Base-by-base conservation (phyloP, 2,888 invertebrate genomes). In the Drosophila engyochracea region DNA sequence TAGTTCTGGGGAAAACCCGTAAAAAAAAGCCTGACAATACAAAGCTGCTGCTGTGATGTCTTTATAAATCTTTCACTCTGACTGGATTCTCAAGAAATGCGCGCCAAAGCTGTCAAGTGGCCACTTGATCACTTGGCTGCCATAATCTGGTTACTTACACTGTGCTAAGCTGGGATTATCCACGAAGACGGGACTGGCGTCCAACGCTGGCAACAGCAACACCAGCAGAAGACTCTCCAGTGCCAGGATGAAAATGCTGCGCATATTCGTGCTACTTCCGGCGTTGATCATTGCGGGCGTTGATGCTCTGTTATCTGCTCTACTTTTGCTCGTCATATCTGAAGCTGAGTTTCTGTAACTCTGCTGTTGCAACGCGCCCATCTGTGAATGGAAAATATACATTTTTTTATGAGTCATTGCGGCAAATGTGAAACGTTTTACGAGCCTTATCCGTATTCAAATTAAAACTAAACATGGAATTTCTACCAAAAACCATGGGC, bases 131-230 rank as follows among this genome's bases (percentile, higher is more conserved):
- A 52, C 9, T 51, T 55, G 35, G 41, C 51, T 59, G 22, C 78
- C 52, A 62, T 70, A 69, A 58, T 65, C 53, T 53, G 47, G 47
- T 53, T 91, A 93, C 93, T 93, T 92, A 93, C 93, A 93, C 75
- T 93, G 93, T 70, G 93, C 92, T 93, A 93, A 90, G 85, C 92
- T 93, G 85, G 93, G 93, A 92, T 93, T 93, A 91, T 93, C 93
- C 86, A 93, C 92, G 74, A 93, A 93, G 68, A 93, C 92, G 73
- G 93, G 93, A 80, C 78, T 93, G 74, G 91, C 91, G 79, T 85
- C 72, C 31, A 47, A 33, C 30, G 76, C n/a, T 25, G 64, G 68
- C 76, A 64, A 39, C 60, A 75, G 41, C 57, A 74, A 39, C 39
- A 73, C 14, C 63, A 89, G 78, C 76, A 92, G 76, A 74, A 92